Base-by-base conservation (phyloP, 2,797 vertebrate genomes). In the Acipenser ruthenus region DNA sequence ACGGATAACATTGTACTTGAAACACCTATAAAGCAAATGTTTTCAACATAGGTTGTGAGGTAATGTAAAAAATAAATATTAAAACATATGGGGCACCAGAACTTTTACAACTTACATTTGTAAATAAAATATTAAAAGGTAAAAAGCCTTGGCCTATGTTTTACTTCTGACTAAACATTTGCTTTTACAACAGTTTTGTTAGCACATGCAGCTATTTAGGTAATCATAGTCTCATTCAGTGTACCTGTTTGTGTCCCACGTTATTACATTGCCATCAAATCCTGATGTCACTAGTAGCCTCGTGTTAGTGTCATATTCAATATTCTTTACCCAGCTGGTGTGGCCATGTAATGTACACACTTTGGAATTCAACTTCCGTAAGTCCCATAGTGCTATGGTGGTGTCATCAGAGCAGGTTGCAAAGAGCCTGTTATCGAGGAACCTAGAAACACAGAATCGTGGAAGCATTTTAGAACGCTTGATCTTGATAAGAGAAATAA, bases 251-350 rank as follows among this genome's bases (percentile, higher is more conserved):
- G 95, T 99, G 85, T 99, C 96, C 96, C 96, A 99, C 51, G 96
- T 98, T 82, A 98, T 98, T 73, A 98, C 96, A 65, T 99, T 99
- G 66, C 96, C 96, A 70, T 99, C 96, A 48, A 99, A 99, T 71
- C 96, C 96, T 4, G 96, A 99, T 0, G 96, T 99, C 74, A 99
- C 96, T 11, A 99, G 88, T 10, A 99, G 87, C 56, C 95, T 91
- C 0, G 95, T 98, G 83, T 95, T 95, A 70, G 95, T 97, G 76
- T 99, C 96, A 0, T 97, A 99, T 83, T 99, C 96, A 0, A 99
- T 98, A 83, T 99, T 99, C 89, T 99, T 99, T 77, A 99, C 97
- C 97, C 97, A 98, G 88, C 97, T 99, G 77, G 95, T 96, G 71
- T 99, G 97, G 62, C 96, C 97, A 1, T 98, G 96, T 84, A 99